Conservation (phyloP, 2,797 vertebrate genomes). For the Hippopotamyrus pictus region DNA sequence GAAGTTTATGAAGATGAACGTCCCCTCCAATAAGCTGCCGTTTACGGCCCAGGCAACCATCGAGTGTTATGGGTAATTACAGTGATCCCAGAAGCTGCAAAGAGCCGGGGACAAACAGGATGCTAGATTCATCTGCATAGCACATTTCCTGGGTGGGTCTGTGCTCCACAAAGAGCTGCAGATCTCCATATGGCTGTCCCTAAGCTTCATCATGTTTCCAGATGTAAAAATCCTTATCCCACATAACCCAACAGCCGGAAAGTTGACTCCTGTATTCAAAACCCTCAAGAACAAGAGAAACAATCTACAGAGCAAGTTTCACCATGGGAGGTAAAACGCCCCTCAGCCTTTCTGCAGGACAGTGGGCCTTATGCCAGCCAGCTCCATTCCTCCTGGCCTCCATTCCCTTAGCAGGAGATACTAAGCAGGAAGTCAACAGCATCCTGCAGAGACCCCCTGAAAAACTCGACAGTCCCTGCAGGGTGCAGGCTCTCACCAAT, state of each 20-base stretch:
- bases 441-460: neutral
- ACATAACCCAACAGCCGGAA: neutral
- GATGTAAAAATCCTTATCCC: neutral
- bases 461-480: neutral
- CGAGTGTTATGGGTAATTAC: conserved; percentile 23
- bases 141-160: neutral
- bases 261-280: neutral
- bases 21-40: conserved; percentile 20
- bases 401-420: neutral
- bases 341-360: neutral
- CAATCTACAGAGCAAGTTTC: neutral
- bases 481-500: neutral
- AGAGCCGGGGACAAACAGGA: neutral
- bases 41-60: conserved; percentile 14
- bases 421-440: neutral
- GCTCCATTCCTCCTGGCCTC: neutral
- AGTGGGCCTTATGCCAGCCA: neutral
- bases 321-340: neutral
- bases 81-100: conserved; percentile 12
- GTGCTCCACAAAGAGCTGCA: neutral
- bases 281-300: neutral
- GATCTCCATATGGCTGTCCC: neutral
- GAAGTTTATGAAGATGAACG: conserved; percentile 19
- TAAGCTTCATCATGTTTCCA: neutral
- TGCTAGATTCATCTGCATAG: neutral